A percentile compares a stretch with the other conserved stretches of the same genome.
phyloP scores from a whole-genome alignment of 2,797 vertebrate species.

The Melanogrammus aeglefinus region DNA sequence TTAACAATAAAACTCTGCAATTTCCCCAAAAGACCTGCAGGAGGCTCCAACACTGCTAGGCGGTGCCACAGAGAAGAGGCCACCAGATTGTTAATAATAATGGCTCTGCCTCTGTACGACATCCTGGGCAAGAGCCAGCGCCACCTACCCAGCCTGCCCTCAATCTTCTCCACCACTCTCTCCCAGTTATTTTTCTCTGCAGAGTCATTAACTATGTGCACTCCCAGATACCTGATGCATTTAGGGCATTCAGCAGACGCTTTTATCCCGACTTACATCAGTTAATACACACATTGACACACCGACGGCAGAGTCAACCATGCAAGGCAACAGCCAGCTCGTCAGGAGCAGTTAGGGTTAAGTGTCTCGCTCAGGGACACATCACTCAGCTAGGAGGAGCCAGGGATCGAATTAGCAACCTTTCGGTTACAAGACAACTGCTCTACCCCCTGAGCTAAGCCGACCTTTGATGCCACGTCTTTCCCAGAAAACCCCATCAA shows the following conservation, averaged over 20 bases:
- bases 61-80: not conserved
- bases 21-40: not conserved
- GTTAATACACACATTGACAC: no score
- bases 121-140: not conserved
- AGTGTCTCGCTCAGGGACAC: no score
- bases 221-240: conserved; percentile 12
- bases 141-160: conserved; percentile 9
- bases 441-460: no score
- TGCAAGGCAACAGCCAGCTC: no score
- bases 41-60: conserved; percentile 8
- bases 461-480: not conserved
- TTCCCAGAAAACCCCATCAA: not conserved
- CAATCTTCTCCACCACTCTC: not conserved
- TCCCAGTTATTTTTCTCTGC: not conserved
- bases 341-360: no score
- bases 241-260: no score
- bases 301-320: no score
- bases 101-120: conserved; percentile 15
- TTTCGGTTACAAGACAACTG: no score
- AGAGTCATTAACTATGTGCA: not conserved
- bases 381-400: no score
- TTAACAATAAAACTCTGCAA: not conserved
- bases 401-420: no score
- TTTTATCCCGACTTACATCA: no score
- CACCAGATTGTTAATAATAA: conserved; percentile 17